phyloP scores from a whole-genome alignment of 2,113 vertebrate species.

The Leptocoma aspasia region DNA sequence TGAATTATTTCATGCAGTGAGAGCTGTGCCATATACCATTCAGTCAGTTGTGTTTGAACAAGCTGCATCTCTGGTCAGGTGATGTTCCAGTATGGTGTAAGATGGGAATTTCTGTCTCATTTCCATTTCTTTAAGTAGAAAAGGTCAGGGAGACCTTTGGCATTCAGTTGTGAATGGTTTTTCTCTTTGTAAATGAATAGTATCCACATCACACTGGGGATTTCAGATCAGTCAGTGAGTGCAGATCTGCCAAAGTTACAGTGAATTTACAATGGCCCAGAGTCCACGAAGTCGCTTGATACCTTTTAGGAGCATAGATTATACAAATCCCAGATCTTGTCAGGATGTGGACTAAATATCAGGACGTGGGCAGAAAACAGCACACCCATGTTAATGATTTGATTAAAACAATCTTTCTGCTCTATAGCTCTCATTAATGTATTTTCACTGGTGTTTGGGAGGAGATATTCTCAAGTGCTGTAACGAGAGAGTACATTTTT shows the following conservation, averaged over 20 bases:
- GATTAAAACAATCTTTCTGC: slow-evolving; percentile 16
- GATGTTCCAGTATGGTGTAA: not conserved
- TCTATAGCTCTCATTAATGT: not conserved
- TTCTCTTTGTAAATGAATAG: not conserved
- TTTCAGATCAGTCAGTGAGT: not conserved
- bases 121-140: not conserved
- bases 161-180: not conserved
- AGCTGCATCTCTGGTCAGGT: not conserved
- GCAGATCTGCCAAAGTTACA: not conserved
- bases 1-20: not conserved
- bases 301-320: not conserved
- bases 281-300: not conserved
- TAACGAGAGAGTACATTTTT: not conserved
- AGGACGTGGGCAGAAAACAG: slow-evolving; percentile 25
- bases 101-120: not conserved
- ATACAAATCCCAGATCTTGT: not conserved
- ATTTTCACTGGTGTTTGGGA: not conserved
- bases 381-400: slow-evolving; percentile 1
- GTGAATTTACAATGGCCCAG: not conserved
- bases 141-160: not conserved
- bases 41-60: not conserved
- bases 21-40: not conserved
- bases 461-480: not conserved
- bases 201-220: not conserved
- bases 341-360: slow-evolving; percentile 13